Conservation (phyloP, 2,888 invertebrate species). For the Plagiodera versicolora region DNA sequence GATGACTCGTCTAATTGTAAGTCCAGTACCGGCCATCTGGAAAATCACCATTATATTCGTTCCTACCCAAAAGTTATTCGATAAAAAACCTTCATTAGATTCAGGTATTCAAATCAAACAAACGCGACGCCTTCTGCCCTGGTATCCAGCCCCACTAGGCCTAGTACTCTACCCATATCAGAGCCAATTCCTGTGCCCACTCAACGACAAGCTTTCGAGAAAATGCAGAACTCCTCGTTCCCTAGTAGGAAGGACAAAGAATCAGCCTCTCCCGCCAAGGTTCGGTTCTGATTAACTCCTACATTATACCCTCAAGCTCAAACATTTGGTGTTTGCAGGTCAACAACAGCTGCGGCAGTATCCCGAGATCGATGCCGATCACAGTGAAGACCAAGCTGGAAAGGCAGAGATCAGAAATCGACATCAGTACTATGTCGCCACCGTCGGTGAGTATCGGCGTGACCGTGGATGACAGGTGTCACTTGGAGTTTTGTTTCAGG, state of each 20-base stretch:
- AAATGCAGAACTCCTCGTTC: conserved; percentile 48
- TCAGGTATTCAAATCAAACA: conserved; percentile 32
- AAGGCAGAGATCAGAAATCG: conserved; percentile 77
- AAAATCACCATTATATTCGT: neutral
- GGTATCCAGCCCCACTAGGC: conserved; percentile 65
- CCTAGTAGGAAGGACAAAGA: conserved; percentile 36
- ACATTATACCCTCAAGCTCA: too few species aligned
- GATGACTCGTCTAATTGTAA: too few species aligned
- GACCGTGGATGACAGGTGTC: neutral
- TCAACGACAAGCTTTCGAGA: conserved; percentile 60
- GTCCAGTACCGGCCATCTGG: too few species aligned
- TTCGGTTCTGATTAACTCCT: neutral
- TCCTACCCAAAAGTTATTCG: too few species aligned
- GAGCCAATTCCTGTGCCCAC: conserved; percentile 79
- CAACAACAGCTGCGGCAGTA: conserved; percentile 42
- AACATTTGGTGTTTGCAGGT: neutral
- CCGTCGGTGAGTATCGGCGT: conserved; percentile 69
- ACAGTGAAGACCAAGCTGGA: conserved; percentile 78
- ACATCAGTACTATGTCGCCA: conserved; percentile 90
- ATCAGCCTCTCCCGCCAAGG: conserved; percentile 28
- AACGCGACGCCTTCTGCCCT: conserved; percentile 32
- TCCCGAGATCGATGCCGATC: conserved; percentile 85
- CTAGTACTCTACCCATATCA: conserved; percentile 69
- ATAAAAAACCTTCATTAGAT: conserved; percentile 26
- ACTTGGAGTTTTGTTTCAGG: conserved; percentile 52